Percentiles rank a stretch among this genome's conserved stretches.
Evolutionary conservation across 2,888 invertebrate species (phyloP).

Genomic region (Elgonia sp.): DNA sequence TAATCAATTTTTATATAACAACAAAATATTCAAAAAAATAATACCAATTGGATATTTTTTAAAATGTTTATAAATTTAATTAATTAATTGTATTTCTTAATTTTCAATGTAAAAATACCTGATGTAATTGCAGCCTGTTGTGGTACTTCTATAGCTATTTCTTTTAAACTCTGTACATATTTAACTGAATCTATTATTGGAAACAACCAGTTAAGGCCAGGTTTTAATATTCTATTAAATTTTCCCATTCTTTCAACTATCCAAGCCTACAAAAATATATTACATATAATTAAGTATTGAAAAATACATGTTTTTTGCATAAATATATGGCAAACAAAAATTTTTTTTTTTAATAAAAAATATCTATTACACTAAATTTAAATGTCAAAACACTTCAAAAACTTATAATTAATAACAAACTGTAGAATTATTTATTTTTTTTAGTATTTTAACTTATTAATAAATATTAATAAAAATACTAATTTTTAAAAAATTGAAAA

Average conservation of each 20-base stretch:
- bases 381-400: too few species aligned
- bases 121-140: conserved; percentile 99
- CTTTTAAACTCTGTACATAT: conserved; percentile 99
- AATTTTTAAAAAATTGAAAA: too few species aligned
- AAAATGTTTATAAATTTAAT: background rate
- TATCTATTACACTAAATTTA: too few species aligned
- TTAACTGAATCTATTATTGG: conserved; percentile 97
- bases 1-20: too few species aligned
- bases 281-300: background rate
- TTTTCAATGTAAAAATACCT: conserved; percentile 84
- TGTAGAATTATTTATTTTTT: too few species aligned
- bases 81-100: conserved; percentile 14
- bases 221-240: conserved; percentile 96
- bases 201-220: conserved; percentile 96
- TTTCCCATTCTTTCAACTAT: conserved; percentile 99
- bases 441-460: too few species aligned
- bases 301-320: too few species aligned
- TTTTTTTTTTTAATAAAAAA: too few species aligned
- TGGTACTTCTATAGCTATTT: conserved; percentile 99
- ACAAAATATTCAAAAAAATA: background rate
- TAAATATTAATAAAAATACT: too few species aligned
- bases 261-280: conserved; percentile 92
- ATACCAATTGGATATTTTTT: background rate
- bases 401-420: too few species aligned
- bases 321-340: too few species aligned